phyloP scores from a whole-genome alignment of 2,797 vertebrate genomes.

The Carcharodon carcharias region DNA sequence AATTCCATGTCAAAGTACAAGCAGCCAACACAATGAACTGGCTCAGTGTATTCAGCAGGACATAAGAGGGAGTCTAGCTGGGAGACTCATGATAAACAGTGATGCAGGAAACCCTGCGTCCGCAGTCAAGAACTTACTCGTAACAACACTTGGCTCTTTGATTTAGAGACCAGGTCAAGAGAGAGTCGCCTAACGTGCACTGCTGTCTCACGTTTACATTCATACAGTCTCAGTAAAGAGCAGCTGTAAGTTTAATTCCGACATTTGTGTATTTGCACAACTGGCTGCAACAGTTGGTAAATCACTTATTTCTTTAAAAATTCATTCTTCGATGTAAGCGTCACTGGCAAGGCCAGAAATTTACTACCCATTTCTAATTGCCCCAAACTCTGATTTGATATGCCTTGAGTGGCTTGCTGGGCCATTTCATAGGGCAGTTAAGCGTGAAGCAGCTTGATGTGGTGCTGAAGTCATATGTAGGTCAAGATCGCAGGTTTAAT shows the following conservation, averaged over 20 bases:
- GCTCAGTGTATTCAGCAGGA: background rate
- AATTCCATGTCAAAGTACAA: background rate
- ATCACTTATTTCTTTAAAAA: background rate
- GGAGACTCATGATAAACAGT: background rate
- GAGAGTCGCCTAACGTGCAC: background rate
- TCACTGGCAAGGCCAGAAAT: background rate
- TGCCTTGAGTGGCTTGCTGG: background rate
- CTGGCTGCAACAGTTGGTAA: background rate
- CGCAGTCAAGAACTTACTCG: background rate
- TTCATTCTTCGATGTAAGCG: background rate
- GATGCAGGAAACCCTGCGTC: background rate
- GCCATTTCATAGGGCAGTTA: background rate
- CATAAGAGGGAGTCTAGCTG: background rate
- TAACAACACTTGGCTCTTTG: background rate
- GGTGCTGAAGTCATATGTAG: background rate
- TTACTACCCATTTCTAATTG: too few relatives aligned
- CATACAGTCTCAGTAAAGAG: background rate
- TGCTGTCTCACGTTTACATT: background rate
- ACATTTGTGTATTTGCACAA: background rate
- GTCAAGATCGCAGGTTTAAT: background rate
- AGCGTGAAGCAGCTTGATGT: background rate
- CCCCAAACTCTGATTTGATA: background rate
- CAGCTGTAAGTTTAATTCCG: background rate
- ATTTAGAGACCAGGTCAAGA: background rate
- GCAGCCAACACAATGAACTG: background rate